A percentile compares a stretch with the other conserved stretches of the same genome.
phyloP scores from a whole-genome alignment of 2,113 vertebrate species.

The Sinocyclocheilus maitianheensis region DNA sequence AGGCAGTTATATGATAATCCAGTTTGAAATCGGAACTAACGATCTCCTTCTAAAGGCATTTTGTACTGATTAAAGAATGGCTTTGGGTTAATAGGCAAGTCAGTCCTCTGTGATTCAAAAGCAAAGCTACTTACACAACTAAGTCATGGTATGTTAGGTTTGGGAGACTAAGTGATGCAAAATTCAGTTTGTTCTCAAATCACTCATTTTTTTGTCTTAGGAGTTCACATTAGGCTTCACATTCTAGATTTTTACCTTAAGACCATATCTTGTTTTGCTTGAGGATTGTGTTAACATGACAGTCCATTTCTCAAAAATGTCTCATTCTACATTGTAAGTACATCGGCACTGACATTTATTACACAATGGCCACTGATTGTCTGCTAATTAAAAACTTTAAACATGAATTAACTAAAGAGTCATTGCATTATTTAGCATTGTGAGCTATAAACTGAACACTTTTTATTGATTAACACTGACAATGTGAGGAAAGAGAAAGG shows the following conservation, averaged over 20 bases:
- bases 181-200: neutral
- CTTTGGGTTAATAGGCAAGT: constrained; percentile 33
- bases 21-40: constrained; percentile 38
- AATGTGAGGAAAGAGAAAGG: neutral
- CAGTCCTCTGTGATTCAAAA: constrained; percentile 33
- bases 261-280: neutral
- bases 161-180: constrained; percentile 13
- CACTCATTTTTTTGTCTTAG: neutral
- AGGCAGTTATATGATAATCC: constrained; percentile 44
- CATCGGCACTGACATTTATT: neutral
- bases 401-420: constrained; percentile 5
- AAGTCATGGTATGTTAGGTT: constrained; percentile 26
- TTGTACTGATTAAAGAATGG: constrained; percentile 29
- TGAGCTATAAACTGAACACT: neutral
- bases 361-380: constrained; percentile 36
- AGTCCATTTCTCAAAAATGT: neutral
- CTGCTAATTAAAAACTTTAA: constrained; percentile 23
- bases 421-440: constrained; percentile 5
- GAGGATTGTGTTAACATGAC: neutral
- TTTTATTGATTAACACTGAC: neutral
- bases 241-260: neutral
- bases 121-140: constrained; percentile 8
- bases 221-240: neutral
- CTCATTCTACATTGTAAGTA: neutral
- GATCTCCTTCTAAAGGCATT: constrained; percentile 14